phyloP scores from a whole-genome alignment of 2,888 invertebrate genomes.

The Lepetodrilus schrolli region DNA sequence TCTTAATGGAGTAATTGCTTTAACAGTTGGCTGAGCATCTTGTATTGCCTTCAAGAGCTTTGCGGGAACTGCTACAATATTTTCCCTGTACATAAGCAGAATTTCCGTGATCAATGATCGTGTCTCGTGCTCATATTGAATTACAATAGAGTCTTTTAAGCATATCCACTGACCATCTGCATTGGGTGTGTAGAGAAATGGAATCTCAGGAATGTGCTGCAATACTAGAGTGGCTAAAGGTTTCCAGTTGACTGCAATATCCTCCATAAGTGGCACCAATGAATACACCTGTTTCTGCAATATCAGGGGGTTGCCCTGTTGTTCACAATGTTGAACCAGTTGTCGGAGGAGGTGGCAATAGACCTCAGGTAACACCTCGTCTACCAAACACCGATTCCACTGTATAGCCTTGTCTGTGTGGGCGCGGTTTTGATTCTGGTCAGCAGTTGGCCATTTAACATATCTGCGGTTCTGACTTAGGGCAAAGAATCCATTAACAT shows the following conservation, averaged over 20 bases:
- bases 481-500: conserved; percentile 71
- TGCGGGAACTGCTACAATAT: background rate
- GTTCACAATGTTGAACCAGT: conserved; percentile 33
- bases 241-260: conserved; percentile 43
- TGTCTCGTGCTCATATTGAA: background rate
- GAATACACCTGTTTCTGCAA: conserved; percentile 34
- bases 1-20: background rate
- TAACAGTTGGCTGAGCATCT: background rate
- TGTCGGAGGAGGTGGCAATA: conserved; percentile 47
- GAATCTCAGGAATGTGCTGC: conserved; percentile 37
- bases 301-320: conserved; percentile 16
- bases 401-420: conserved; percentile 54
- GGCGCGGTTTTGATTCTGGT: conserved; percentile 39
- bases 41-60: background rate
- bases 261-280: conserved; percentile 35
- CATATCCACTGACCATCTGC: conserved; percentile 8
- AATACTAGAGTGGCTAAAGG: conserved; percentile 54
- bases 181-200: background rate
- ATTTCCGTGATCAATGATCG: background rate
- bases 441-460: conserved; percentile 68
- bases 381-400: conserved; percentile 68
- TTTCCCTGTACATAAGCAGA: background rate
- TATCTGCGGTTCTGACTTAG: conserved; percentile 68
- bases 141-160: background rate
- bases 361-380: conserved; percentile 60